Evolutionary conservation across 2,888 invertebrate species (phyloP).

Genomic region (Diarsia rubi): DNA sequence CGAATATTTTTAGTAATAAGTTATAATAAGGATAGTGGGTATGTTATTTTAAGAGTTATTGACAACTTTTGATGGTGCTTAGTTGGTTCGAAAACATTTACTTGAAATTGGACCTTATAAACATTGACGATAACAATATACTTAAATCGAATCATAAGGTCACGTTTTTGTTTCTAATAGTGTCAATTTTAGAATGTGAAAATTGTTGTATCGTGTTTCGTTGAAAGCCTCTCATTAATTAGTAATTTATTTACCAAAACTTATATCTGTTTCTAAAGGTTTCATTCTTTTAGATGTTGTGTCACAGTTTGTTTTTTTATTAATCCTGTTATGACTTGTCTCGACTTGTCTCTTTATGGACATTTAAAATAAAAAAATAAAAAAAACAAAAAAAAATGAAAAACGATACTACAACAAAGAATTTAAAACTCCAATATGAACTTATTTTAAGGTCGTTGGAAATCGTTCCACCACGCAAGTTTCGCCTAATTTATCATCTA

Average conservation of each 20-base stretch:
- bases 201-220: neutral
- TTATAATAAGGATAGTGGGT: conserved; percentile 40
- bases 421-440: neutral
- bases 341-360: neutral
- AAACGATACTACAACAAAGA: neutral
- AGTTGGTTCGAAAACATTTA: conserved; percentile 8
- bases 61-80: conserved; percentile 27
- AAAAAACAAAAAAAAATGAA: too few relatives aligned
- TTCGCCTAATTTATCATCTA: conserved; percentile 32
- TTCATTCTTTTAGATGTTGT: neutral
- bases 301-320: neutral
- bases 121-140: conserved; percentile 1
- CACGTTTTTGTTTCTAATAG: neutral
- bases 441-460: neutral
- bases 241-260: neutral
- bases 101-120: conserved; percentile 14
- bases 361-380: neutral
- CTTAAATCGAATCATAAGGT: neutral
- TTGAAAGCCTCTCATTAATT: neutral
- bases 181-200: neutral
- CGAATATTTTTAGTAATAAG: conserved; percentile 54
- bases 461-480: conserved; percentile 27
- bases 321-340: neutral
- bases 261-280: neutral
- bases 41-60: conserved; percentile 43